Evolutionary conservation across 2,797 vertebrate genomes (phyloP).

Genomic region (Enteromius viviparus): DNA sequence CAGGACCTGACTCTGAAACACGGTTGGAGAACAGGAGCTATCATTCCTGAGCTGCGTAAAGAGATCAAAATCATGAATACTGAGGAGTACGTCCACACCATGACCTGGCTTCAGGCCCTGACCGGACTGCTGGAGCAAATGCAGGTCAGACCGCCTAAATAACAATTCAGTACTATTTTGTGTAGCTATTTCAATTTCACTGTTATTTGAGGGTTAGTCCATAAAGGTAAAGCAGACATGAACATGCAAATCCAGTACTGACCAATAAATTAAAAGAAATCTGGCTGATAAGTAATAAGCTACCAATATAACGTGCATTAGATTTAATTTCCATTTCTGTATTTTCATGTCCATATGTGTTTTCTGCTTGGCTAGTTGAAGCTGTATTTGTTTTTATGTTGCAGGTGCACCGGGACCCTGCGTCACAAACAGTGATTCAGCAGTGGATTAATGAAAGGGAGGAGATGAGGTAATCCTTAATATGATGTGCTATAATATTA

Average conservation of each 20-base stretch:
- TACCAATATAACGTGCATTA: not conserved
- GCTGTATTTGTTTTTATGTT: constrained; percentile 24
- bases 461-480: constrained; percentile 84
- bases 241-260: not conserved
- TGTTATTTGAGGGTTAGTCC: not conserved
- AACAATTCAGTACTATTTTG: not conserved
- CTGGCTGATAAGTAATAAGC: not conserved
- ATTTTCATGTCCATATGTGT: not conserved
- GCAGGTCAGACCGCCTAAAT: constrained; percentile 83
- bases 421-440: constrained; percentile 87
- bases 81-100: constrained; percentile 87
- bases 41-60: constrained; percentile 93
- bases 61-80: constrained; percentile 99
- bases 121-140: constrained; percentile 94
- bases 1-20: constrained; percentile 98
- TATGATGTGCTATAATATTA: not conserved
- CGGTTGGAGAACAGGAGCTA: constrained; percentile 97
- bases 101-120: constrained; percentile 94
- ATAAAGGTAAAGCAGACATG: not conserved
- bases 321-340: not conserved
- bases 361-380: not conserved
- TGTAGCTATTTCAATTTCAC: not conserved
- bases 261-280: not conserved
- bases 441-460: constrained; percentile 94
- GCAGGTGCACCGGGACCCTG: constrained; percentile 88